Conservation (phyloP, 2,113 vertebrate genomes). For the Chitala chitala region DNA sequence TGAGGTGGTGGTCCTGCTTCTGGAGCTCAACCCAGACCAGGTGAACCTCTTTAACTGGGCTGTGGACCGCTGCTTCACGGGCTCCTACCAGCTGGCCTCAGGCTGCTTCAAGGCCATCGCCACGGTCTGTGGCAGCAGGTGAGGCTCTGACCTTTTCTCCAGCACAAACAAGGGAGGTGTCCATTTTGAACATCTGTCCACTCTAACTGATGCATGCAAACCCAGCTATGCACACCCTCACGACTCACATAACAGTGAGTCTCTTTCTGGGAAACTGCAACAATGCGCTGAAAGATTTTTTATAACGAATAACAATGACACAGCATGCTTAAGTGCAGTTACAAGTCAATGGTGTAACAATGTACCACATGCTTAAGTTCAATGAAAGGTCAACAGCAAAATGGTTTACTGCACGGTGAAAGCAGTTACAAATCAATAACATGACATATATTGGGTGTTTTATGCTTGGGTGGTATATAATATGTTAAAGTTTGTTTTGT, state of each 20-base stretch:
- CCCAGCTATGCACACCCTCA: neutral
- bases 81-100: conserved; percentile 91
- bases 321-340: too few species aligned
- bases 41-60: conserved; percentile 98
- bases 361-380: too few species aligned
- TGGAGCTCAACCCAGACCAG: conserved; percentile 96
- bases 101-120: conserved; percentile 98
- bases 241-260: too few species aligned
- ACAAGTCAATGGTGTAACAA: too few species aligned
- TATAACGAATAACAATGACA: too few species aligned
- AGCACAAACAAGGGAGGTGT: neutral
- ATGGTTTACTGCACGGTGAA: too few species aligned
- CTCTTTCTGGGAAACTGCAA: neutral
- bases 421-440: too few species aligned
- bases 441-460: too few species aligned
- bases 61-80: conserved; percentile 95
- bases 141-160: neutral
- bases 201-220: too few species aligned
- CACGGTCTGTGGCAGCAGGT: conserved; percentile 96
- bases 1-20: conserved; percentile 89
- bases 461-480: too few species aligned
- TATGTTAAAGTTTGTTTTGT: too few species aligned
- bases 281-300: neutral
- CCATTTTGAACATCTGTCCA: neutral
- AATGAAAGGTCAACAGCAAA: too few species aligned